Evolutionary conservation across 2,797 vertebrate genomes (phyloP).

Genomic region (Gila robusta): DNA sequence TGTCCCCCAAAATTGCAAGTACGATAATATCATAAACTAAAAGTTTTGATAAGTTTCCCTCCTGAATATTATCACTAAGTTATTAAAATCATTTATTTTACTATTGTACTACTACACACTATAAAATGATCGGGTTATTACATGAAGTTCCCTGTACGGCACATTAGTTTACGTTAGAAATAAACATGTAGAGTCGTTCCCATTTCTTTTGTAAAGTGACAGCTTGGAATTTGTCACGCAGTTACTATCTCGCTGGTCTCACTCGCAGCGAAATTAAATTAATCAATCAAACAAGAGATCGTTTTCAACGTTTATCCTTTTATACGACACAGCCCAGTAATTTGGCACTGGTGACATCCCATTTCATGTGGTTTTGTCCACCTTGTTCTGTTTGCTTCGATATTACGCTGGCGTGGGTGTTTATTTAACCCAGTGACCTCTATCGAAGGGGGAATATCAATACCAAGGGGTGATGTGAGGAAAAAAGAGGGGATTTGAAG

Average conservation of each 20-base stretch:
- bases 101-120: slow-evolving; percentile 8
- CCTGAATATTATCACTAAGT: not conserved
- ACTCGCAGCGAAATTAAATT: slow-evolving; percentile 14
- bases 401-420: slow-evolving; percentile 53
- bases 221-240: slow-evolving; percentile 4
- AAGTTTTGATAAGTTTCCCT: slow-evolving; percentile 35
- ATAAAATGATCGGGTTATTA: not conserved
- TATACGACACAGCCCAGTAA: not conserved
- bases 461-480: slow-evolving; percentile 30
- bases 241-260: not conserved
- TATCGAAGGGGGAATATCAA: slow-evolving; percentile 44
- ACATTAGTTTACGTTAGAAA: not conserved
- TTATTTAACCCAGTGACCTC: slow-evolving; percentile 54
- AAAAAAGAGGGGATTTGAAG: slow-evolving; percentile 51
- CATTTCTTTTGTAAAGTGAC: slow-evolving; percentile 5
- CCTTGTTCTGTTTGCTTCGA: slow-evolving; percentile 39
- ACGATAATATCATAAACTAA: slow-evolving; percentile 12
- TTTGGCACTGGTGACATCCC: slow-evolving; percentile 32
- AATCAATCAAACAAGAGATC: slow-evolving; percentile 38
- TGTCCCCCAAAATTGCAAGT: slow-evolving; percentile 29
- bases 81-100: slow-evolving; percentile 31
- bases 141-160: not conserved
- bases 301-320: slow-evolving; percentile 6
- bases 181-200: slow-evolving; percentile 22
- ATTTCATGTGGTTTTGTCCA: slow-evolving; percentile 16